Conservation (phyloP, 2,888 invertebrate species). For the Coleophora flavipennella region DNA sequence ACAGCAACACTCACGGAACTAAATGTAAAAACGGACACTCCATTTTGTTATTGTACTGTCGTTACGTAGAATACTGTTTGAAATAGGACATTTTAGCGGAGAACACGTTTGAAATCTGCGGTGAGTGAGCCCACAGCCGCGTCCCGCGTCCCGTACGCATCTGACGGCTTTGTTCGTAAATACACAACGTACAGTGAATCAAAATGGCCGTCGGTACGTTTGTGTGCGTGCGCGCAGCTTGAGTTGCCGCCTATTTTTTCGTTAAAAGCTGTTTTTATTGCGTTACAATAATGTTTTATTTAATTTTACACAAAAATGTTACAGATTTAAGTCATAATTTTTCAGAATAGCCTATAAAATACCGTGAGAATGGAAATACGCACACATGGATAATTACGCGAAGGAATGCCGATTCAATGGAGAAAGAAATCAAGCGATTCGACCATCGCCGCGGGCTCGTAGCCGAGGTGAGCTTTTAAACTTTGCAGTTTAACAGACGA, state of each 20-base stretch:
- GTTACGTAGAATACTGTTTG: constrained; percentile 53
- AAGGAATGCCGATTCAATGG: constrained; percentile 72
- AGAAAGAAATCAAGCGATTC: constrained; percentile 70
- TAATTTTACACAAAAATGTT: constrained; percentile 17
- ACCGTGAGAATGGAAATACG: constrained; percentile 55
- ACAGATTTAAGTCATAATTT: constrained; percentile 42
- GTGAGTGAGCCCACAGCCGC: constrained; percentile 64
- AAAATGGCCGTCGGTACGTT: constrained; percentile 61
- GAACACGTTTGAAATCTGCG: constrained; percentile 56
- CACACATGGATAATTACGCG: constrained; percentile 63
- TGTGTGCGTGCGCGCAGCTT: constrained; percentile 62
- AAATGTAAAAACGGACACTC: constrained; percentile 69
- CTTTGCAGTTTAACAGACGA: constrained; percentile 34
- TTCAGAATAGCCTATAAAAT: constrained; percentile 18
- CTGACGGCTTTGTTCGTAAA: constrained; percentile 73
- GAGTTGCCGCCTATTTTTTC: constrained; percentile 26
- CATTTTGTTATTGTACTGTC: constrained; percentile 69
- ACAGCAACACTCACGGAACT: constrained; percentile 68
- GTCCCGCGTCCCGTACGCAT: constrained; percentile 70
- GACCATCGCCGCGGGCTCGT: constrained; percentile 42
- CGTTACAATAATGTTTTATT: constrained; percentile 15
- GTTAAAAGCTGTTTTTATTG: constrained; percentile 20
- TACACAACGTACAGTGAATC: constrained; percentile 69
- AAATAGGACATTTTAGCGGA: constrained; percentile 67
- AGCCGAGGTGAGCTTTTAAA: constrained; percentile 57